Percentiles rank a stretch among this genome's conserved stretches.
Conservation (phyloP, 2,888 invertebrate genomes). For the Ellobium chinense region DNA sequence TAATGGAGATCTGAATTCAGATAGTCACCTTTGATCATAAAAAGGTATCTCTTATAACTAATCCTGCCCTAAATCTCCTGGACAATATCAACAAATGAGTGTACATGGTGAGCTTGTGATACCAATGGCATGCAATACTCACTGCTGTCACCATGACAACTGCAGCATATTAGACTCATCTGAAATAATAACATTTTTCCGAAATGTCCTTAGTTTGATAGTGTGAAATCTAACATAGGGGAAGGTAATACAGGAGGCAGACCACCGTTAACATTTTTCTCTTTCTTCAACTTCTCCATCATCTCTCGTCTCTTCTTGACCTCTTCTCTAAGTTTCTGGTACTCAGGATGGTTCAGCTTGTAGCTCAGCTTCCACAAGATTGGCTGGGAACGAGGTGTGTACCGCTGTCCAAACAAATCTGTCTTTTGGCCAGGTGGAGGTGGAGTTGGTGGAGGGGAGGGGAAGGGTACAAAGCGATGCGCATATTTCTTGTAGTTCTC, state of each 20-base stretch:
- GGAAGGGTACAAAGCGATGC: constrained; percentile 69
- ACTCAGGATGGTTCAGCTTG: constrained; percentile 74
- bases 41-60: too few relatives aligned
- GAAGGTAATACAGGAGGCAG: background rate
- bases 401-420: constrained; percentile 72
- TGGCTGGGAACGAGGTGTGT: constrained; percentile 66
- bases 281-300: constrained; percentile 44
- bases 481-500: constrained; percentile 74
- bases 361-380: constrained; percentile 75
- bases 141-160: too few relatives aligned
- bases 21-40: too few relatives aligned
- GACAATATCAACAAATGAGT: too few relatives aligned
- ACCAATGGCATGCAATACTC: too few relatives aligned
- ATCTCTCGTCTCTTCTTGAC: constrained; percentile 58
- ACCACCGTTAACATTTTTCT: background rate
- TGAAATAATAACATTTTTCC: too few relatives aligned
- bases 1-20: too few relatives aligned
- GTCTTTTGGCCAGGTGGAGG: constrained; percentile 66
- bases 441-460: constrained; percentile 63
- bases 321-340: constrained; percentile 65
- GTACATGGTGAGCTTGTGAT: too few relatives aligned
- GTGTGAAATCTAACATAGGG: background rate
- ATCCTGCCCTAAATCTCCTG: too few relatives aligned
- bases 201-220: too few relatives aligned
- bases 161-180: too few relatives aligned